Evolutionary conservation across 2,797 vertebrate species (phyloP), one percentile per base, ranked within the genome.

Genomic region (Morelia viridis): DNA sequence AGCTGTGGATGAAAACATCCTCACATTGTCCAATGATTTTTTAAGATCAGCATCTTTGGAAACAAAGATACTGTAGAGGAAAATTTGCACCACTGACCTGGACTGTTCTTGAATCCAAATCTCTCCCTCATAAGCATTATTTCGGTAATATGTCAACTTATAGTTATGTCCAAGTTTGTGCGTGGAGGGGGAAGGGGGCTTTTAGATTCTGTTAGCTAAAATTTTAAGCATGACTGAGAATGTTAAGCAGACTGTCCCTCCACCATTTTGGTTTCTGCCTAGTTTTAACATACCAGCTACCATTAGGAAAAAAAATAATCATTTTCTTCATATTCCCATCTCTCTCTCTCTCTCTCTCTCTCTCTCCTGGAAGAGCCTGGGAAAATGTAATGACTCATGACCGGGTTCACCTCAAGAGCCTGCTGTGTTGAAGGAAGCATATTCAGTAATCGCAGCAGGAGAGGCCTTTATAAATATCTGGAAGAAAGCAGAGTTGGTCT

Each of bases 311-410:
- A 11, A 28, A 61, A 91, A 92, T 60, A 91, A 46, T 94, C 56
- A 0, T 46, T 96, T 94, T 94, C 87, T 94, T 95, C 92, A 94
- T 56, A 94, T 89, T 95, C 95, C 41, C 60, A 26, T 92, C 84
- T 57, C 62, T 56, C 41, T 17, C 94, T 94, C 93, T 94, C 91
- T 62, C 57, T 31, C 93, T 94, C 92, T 95, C 92, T 94, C 91
- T 92, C 93, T 94, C 95, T 85, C 56, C 61, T 93, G 95, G 90
- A 89, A 11, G 7, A 96, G 94, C 95, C 95, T 98, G 96, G 96
- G 95, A 97, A 97, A 96, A 95, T 92, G 95, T 93, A 97, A 95
- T 95, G 95, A 96, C 93, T 93, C 93, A 91, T 92, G 93, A 71
- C 93, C 90, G 28, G 68, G 90, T 94, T 95, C 86, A 57, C 94